These are phyloP conservation scores for Linepithema humile DNA, from an alignment of 1,140 invertebrate species.

Conservation along the genomic window DNA sequence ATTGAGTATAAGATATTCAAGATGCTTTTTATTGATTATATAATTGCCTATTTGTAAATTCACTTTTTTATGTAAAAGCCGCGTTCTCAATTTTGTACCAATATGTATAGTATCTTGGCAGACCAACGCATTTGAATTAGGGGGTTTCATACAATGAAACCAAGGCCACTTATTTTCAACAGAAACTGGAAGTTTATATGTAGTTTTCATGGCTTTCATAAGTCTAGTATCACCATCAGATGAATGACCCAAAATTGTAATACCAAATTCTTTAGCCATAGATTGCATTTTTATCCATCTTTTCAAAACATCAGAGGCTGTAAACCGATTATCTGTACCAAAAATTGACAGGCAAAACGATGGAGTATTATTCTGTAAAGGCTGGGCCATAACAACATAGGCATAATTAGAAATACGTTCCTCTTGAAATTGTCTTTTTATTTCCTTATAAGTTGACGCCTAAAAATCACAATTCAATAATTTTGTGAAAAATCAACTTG, in stretches of 20 bases:
- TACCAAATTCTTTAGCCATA: neutral
- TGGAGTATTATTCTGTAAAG: neutral
- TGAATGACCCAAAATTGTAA: neutral
- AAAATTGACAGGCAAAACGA: neutral
- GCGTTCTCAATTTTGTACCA: neutral
- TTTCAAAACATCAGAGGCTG: neutral
- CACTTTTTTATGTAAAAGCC: neutral
- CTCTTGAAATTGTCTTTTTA: too few relatives aligned
- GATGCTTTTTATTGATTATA: neutral
- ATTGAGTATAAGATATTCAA: neutral
- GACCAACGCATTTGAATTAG: neutral
- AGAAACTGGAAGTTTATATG: neutral
- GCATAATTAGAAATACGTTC: neutral
- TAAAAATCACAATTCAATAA: too few relatives aligned
- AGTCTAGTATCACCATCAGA: neutral
- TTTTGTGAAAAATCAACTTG: too few relatives aligned
- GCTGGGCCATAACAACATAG: neutral
- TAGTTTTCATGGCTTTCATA: neutral
- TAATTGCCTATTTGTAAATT: neutral
- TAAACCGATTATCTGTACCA: neutral
- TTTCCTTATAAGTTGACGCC: too few relatives aligned
- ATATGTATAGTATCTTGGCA: neutral
- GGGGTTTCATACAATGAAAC: too few relatives aligned
- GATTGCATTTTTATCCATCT: too few relatives aligned
- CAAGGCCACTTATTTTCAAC: too few relatives aligned